Percentiles rank a stretch among this genome's conserved stretches.
Conservation (phyloP, 1,140 invertebrate species). For the Chelonus insularis region DNA sequence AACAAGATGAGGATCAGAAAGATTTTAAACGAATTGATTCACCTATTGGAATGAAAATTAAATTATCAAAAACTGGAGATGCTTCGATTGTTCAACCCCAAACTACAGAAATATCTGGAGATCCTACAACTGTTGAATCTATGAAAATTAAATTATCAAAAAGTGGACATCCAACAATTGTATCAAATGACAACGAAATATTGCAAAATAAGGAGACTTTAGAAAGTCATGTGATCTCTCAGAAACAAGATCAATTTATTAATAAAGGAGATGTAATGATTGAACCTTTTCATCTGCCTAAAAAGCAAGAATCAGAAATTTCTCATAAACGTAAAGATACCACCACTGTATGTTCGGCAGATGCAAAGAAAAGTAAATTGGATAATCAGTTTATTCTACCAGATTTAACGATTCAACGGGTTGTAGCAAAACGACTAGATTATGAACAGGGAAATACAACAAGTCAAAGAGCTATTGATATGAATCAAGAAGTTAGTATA, state of each 20-base stretch:
- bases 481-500: slow-evolving; percentile 56
- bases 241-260: slow-evolving; percentile 34
- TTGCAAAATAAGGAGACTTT: slow-evolving; percentile 33
- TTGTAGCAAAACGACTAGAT: slow-evolving; percentile 41
- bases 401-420: slow-evolving; percentile 54
- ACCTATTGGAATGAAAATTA: slow-evolving; percentile 47
- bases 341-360: slow-evolving; percentile 44
- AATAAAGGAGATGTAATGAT: slow-evolving; percentile 45
- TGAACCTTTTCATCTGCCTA: slow-evolving; percentile 39
- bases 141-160: slow-evolving; percentile 56
- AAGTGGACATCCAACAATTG: slow-evolving; percentile 51
- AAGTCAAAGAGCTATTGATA: slow-evolving; percentile 52
- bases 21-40: slow-evolving; percentile 34
- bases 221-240: slow-evolving; percentile 25
- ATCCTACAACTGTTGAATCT: slow-evolving; percentile 22
- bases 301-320: slow-evolving; percentile 36
- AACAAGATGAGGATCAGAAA: slow-evolving; percentile 27
- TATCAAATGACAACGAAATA: slow-evolving; percentile 37
- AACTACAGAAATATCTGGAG: slow-evolving; percentile 22
- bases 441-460: slow-evolving; percentile 5
- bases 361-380: slow-evolving; percentile 51
- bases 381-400: slow-evolving; percentile 51
- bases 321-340: slow-evolving; percentile 52
- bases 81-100: slow-evolving; percentile 37
- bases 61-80: slow-evolving; percentile 49